Evolutionary conservation across 2,113 vertebrate species (phyloP), one percentile per base, ranked within the genome.

Genomic region (Toxotes chatareus): DNA sequence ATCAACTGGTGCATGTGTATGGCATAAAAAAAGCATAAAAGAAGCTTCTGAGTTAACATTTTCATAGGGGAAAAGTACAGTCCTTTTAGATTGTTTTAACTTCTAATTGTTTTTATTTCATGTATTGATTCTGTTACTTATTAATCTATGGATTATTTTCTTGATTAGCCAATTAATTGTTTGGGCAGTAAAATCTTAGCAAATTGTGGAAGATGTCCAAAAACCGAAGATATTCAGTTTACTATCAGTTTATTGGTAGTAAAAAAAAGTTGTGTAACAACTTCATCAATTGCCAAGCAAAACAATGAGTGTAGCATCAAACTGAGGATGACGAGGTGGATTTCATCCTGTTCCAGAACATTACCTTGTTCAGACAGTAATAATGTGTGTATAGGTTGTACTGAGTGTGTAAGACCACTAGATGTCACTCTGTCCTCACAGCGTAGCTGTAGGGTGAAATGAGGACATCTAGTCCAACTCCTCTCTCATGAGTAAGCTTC

Each of bases 401-500:
- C 3, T 19, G 0, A 1, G 11, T 60, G 3, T 47, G 1, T 38
- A 12, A 13, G 5, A 62, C 91, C 94, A 89, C 88, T 89, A 80
- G 76, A 83, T 86, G 93, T 82, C 90, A 64, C 74, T 90, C 72
- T 89, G 11, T 81, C 21, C 46, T 49, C 57, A 64, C 2, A 19
- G 31, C 67, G 66, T 8, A 78, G 9, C 42, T 36, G 67, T 13
- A 66, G 51, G 85, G 79, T 91, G 70, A 88, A 0, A 23, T 42
- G 17, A 89, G 83, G 86, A 84, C 82, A 71, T 73, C 1, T 17
- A 42, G 51, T 59, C 34, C 53, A 67, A 19, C 73, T 77, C 38
- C 19, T 47, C 56, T 86, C 80, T 81, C 49, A 38, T 59, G 71
- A 53, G 82, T 72, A 73, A 87, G 88, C 78, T 65, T 90, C 78